A percentile compares a stretch with the other conserved stretches of the same genome.
These are phyloP conservation scores for Agapostemon virescens DNA, from an alignment of 2,888 invertebrate genomes.

Conservation along the genomic window DNA sequence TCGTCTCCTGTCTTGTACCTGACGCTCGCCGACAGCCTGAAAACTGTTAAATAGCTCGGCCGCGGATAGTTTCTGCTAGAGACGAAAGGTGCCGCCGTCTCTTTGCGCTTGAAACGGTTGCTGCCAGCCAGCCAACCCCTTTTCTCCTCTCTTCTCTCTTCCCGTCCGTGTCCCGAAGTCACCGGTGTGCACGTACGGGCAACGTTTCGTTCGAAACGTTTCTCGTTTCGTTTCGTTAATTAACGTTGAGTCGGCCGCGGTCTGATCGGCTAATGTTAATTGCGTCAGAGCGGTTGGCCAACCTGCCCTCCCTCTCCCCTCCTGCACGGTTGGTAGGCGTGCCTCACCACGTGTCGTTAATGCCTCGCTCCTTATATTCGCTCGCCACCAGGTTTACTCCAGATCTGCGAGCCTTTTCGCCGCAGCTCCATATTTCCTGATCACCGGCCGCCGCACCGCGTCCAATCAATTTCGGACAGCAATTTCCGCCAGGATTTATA, in stretches of 20 bases:
- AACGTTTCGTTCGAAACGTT: constrained; percentile 60
- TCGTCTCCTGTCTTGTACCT: constrained; percentile 64
- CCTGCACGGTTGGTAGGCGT: constrained; percentile 63
- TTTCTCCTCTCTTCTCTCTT: not conserved
- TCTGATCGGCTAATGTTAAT: constrained; percentile 73
- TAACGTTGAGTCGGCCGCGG: constrained; percentile 72
- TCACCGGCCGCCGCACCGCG: constrained; percentile 34
- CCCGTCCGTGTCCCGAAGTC: constrained; percentile 26
- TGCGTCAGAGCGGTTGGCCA: constrained; percentile 65
- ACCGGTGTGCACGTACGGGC: constrained; percentile 37
- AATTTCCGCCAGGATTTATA: constrained; percentile 44
- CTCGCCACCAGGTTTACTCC: constrained; percentile 43
- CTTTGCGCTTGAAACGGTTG: constrained; percentile 58
- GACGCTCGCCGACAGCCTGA: constrained; percentile 63
- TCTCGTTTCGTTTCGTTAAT: constrained; percentile 73
- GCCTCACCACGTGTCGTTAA: constrained; percentile 65
- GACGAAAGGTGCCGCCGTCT: constrained; percentile 70
- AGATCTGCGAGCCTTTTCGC: constrained; percentile 41
- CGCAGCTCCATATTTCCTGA: constrained; percentile 41
- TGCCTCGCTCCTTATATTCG: constrained; percentile 52
- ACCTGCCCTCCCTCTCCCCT: constrained; percentile 62
- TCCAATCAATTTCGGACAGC: constrained; percentile 56
- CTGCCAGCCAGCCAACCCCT: constrained; percentile 29
- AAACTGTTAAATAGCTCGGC: constrained; percentile 64
- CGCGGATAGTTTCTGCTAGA: constrained; percentile 60